Conservation (phyloP, 1,140 invertebrate species). For the Camponotus pennsylvanicus region DNA sequence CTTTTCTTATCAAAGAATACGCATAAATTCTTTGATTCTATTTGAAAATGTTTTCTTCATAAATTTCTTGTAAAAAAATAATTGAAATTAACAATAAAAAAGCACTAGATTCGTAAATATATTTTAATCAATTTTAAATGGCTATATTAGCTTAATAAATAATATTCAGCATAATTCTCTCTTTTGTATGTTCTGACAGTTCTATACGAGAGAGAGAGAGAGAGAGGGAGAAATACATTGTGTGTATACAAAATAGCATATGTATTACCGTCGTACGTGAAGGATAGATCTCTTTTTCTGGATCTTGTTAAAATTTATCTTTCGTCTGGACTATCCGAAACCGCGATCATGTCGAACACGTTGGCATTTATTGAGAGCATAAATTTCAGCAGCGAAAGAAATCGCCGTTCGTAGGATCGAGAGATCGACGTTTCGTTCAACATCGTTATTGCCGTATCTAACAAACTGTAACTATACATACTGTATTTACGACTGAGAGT, state of each 20-base stretch:
- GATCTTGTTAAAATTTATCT: constrained; percentile 37
- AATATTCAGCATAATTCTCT: neutral
- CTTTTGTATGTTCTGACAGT: neutral
- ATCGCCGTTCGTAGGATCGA: constrained; percentile 26
- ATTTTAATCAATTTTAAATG: neutral
- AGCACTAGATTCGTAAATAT: neutral
- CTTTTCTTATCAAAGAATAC: neutral
- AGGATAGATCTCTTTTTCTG: constrained; percentile 4
- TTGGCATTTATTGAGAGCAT: constrained; percentile 47
- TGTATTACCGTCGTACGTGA: neutral
- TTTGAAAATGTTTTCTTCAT: neutral
- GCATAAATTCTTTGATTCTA: neutral
- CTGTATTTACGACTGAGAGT: constrained; percentile 6
- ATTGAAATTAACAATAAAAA: neutral
- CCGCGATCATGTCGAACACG: constrained; percentile 30
- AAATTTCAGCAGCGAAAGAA: constrained; percentile 49
- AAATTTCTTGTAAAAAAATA: neutral
- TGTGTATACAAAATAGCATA: neutral
- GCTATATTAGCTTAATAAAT: too few species aligned
- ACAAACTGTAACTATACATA: neutral
- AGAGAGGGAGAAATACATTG: neutral
- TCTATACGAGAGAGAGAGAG: neutral
- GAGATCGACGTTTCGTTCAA: constrained; percentile 32
- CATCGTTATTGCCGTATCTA: constrained; percentile 40
- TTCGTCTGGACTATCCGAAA: constrained; percentile 4